phyloP scores from a whole-genome alignment of 2,797 vertebrate genomes.

The Oryzias sinensis region DNA sequence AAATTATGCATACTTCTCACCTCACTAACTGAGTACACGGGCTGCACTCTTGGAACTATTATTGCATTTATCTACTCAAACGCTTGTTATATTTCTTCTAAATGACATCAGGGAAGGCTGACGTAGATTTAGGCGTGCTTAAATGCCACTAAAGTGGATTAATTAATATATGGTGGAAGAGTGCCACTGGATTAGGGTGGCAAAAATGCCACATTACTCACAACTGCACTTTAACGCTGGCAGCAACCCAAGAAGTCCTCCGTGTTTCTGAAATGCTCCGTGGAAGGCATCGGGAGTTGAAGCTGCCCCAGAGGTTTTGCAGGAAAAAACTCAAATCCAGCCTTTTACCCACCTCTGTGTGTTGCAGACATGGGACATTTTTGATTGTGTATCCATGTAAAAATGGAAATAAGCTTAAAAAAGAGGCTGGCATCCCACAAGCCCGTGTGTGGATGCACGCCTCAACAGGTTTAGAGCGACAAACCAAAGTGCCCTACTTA shows the following conservation, averaged over 20 bases:
- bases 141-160: slow-evolving; percentile 41
- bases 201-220: slow-evolving; percentile 48
- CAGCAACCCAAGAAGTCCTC: slow-evolving; percentile 45
- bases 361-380: slow-evolving; percentile 59
- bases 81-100: slow-evolving; percentile 8
- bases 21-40: not conserved
- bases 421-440: slow-evolving; percentile 45
- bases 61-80: slow-evolving; percentile 20
- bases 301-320: slow-evolving; percentile 46
- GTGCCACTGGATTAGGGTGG: slow-evolving; percentile 34
- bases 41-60: slow-evolving; percentile 5
- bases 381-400: slow-evolving; percentile 44
- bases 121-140: slow-evolving; percentile 41
- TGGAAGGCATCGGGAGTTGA: slow-evolving; percentile 33
- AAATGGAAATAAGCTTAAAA: slow-evolving; percentile 57
- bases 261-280: slow-evolving; percentile 39
- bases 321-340: slow-evolving; percentile 43
- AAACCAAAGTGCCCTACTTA: slow-evolving; percentile 62
- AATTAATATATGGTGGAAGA: slow-evolving; percentile 36
- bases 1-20: not conserved
- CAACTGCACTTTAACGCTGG: slow-evolving; percentile 48
- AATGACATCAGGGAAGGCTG: slow-evolving; percentile 19
- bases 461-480: slow-evolving; percentile 34
- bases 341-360: slow-evolving; percentile 39
- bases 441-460: slow-evolving; percentile 45